Evolutionary conservation across 2,888 invertebrate genomes (phyloP), one percentile per base, ranked within the genome.

Genomic region (Caenorhabditis virilis): DNA sequence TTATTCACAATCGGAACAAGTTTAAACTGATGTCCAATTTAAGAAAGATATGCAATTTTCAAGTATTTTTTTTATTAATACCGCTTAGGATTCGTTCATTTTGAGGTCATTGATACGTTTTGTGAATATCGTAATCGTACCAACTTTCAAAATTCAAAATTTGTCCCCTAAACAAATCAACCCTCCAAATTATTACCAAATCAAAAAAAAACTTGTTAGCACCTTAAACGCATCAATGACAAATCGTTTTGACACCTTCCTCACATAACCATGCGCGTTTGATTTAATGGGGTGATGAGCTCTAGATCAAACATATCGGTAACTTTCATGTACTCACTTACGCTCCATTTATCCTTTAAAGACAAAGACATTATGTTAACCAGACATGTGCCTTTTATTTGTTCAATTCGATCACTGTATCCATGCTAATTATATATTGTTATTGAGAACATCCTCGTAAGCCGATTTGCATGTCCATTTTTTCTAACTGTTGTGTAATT

Each of bases 401-500:
- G 30, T 30, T 30, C 13, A 30, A 30, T 30, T 9, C 7, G 30
- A 30, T 30, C 13, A 9, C 13, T 30, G 13, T 30, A 30, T 13
- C 6, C 6, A 30, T 30, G 30, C 13, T 6, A 6, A 30, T 30
- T 30, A 6, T 30, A 30, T 30, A 9, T 30, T 30, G 13, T 9
- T 30, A 30, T 9, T 30, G 30, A 30, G 13, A 13, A 30, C 13
- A 30, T 9, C 13, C 13, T 30, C 42, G 41, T 61, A 61, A 61
- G 55, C 61, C 50, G 61, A 61, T 61, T 55, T 55, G 51, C 50
- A 50, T 61, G 61, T 36, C 45, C 54, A 22, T 54, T 22, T 60
- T 46, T 60, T 59, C 49, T 53, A 23, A 42, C 30, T 30, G 30
- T 30, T 30, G 30, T 30, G 6, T 9, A 9, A 30, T 30, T 9